Conservation (phyloP, 2,797 vertebrate genomes). For the Anolis apletophallus region DNA sequence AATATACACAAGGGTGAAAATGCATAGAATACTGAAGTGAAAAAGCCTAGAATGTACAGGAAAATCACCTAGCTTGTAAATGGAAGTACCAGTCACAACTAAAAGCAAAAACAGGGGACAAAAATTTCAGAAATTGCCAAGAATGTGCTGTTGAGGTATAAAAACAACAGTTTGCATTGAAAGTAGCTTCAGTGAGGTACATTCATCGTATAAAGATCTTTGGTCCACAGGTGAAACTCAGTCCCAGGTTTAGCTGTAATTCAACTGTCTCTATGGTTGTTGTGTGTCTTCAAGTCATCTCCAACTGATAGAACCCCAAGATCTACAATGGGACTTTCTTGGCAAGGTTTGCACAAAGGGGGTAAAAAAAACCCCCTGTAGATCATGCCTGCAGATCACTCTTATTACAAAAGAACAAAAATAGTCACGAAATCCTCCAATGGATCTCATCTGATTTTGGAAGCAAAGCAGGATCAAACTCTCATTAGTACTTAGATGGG, state of each 20-base stretch:
- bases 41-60: background rate
- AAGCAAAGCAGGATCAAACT: no score
- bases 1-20: background rate
- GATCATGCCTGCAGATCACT: background rate
- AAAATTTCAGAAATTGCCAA: background rate
- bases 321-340: no score
- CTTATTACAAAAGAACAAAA: background rate
- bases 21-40: background rate
- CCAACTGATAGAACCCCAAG: no score
- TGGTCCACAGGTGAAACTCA: no score
- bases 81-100: background rate
- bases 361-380: background rate
- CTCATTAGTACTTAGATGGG: no score
- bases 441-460: no score
- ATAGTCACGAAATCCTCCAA: background rate
- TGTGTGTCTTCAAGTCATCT: no score
- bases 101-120: background rate
- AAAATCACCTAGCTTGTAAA: background rate
- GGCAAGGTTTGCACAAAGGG: no score
- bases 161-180: background rate
- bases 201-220: background rate
- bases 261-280: background rate
- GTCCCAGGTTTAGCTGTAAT: no score
- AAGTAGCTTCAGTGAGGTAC: background rate
- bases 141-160: background rate